Base-by-base conservation (phyloP, 1,140 invertebrate species). In the Artemia franciscana region DNA sequence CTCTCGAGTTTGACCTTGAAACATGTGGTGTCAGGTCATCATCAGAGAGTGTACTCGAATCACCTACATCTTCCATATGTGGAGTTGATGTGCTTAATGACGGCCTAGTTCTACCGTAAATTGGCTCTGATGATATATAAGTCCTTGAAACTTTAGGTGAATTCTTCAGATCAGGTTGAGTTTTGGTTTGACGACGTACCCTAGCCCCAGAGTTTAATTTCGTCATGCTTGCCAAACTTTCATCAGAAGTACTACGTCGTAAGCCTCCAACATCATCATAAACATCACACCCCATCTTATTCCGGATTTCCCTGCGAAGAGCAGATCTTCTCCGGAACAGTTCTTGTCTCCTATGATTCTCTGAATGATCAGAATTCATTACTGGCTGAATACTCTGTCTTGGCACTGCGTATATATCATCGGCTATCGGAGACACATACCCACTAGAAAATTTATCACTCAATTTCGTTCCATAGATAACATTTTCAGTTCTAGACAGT, bases 21-120 rank as follows among this genome's bases (percentile, higher is more conserved):
- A 78, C 74, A 62, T 77, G 75, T 18, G 76, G 76, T 0, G 76
- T 78, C 56, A 75, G 77, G 66, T 77, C 76, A 61, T 77, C 76
- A 65, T 77, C 76, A 21, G 74, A 76, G 26, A 78, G 65, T 2
- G 76, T 78, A 58, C 75, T 76, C 2, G 76, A 77, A 65, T 76
- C 74, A 61, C 73, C 72, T 12, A 68, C 68, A 60, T 72, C 70
- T 39, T 70, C 70, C 15, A 74, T 70, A 63, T 73, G 71, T 12
- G 73, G 71, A 1, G 73, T 74, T 5, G 72, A 73, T n/a, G 69
- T 66, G 25, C 68, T 67, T 23, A 26, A 30, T 15, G 12, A 15
- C 12, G 12, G 21, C 3, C 21, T 51, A 12, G 39, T 51, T 18
- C 21, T 51, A 12, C 39, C 39, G 21, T 51, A 51, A 51, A 51